phyloP scores from a whole-genome alignment of 2,797 vertebrate genomes.

The Peromyscus attwateri region DNA sequence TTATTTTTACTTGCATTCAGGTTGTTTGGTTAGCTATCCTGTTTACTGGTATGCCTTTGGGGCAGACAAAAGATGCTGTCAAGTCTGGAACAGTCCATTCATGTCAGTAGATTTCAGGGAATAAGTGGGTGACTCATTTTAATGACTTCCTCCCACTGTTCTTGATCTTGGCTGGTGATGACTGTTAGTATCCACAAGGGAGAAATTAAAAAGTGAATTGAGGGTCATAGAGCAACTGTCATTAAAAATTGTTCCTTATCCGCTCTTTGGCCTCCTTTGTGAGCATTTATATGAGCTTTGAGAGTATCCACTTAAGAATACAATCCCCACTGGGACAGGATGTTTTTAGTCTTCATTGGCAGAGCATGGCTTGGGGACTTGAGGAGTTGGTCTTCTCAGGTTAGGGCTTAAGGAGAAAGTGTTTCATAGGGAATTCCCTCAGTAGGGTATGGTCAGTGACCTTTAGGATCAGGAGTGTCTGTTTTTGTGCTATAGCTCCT shows the following conservation, averaged over 20 bases:
- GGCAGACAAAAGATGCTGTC: neutral
- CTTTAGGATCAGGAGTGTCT: neutral
- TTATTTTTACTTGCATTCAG: neutral
- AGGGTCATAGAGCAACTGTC: neutral
- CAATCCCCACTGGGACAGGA: neutral
- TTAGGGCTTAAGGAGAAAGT: neutral
- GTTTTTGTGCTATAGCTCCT: neutral
- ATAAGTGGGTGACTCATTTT: conserved; percentile 32
- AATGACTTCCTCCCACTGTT: conserved; percentile 32
- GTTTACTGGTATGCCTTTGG: neutral
- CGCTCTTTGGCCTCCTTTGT: neutral
- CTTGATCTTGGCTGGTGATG: conserved; percentile 18
- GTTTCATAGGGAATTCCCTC: neutral
- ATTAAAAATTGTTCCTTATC: conserved; percentile 8
- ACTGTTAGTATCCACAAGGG: conserved; percentile 19
- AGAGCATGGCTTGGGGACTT: neutral
- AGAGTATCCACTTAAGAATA: conserved; percentile 34
- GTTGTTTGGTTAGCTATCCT: conserved; percentile 6
- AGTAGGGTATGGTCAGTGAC: neutral
- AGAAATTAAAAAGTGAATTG: conserved; percentile 34
- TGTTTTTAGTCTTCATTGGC: conserved; percentile 33
- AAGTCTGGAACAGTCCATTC: neutral
- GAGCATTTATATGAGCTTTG: neutral
- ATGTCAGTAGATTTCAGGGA: conserved; percentile 7
- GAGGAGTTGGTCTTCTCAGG: neutral